A percentile compares a stretch with the other conserved stretches of the same genome.
phyloP scores from a whole-genome alignment of 2,113 vertebrate genomes.

The Pygoscelis adeliae region DNA sequence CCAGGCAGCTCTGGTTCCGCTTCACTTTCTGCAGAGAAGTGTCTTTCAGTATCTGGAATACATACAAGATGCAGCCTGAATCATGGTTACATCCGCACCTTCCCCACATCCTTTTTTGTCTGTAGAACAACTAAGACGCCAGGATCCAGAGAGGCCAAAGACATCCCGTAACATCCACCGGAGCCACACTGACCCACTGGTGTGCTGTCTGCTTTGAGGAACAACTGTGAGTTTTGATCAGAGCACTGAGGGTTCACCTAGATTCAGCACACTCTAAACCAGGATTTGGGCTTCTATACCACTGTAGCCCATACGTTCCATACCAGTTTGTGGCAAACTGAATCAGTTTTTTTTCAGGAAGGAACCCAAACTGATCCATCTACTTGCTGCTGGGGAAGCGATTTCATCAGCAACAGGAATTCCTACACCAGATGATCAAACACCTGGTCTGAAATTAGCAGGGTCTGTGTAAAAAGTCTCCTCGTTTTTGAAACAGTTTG shows the following conservation, averaged over 20 bases:
- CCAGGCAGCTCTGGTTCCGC: slow-evolving; percentile 96
- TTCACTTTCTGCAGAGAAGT: slow-evolving; percentile 98
- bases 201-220: not conserved
- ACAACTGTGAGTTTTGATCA: not conserved
- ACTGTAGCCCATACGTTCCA: not conserved
- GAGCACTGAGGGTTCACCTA: not conserved
- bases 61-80: not conserved
- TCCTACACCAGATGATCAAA: not conserved
- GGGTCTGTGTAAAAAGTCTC: not conserved
- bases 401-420: not conserved
- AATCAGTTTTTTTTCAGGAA: not conserved
- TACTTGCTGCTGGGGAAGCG: not conserved
- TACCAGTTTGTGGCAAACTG: not conserved
- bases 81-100: not conserved
- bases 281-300: not conserved
- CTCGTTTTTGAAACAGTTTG: not conserved
- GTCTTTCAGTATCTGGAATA: slow-evolving; percentile 90
- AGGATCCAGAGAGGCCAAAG: not conserved
- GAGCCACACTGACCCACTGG: not conserved
- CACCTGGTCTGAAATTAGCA: not conserved
- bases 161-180: not conserved
- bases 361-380: not conserved
- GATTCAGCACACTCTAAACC: not conserved
- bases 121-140: not conserved
- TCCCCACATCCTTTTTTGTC: not conserved